Conservation (phyloP, 2,113 vertebrate species). For the Stictonetta naevosa region DNA sequence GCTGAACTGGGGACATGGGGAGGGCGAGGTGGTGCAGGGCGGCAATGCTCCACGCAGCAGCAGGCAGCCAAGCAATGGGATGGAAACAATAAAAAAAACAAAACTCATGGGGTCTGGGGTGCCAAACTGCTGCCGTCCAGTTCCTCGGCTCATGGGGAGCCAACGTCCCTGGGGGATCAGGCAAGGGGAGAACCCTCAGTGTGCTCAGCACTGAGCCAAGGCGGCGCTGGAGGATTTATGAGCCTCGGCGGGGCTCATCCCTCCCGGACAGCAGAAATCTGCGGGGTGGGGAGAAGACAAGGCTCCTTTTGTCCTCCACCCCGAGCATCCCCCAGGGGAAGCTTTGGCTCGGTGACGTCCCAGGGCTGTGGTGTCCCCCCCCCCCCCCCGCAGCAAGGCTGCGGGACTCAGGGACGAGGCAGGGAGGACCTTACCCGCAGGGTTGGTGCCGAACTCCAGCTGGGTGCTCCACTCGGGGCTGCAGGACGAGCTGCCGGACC, state of each 20-base stretch:
- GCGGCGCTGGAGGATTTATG: not conserved
- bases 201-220: not conserved
- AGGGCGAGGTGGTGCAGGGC: not conserved
- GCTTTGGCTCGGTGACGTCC: not conserved
- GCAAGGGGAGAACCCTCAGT: not conserved
- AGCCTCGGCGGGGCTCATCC: not conserved
- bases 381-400: not conserved
- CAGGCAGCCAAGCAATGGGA: not conserved
- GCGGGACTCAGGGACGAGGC: fast-evolving
- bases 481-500: conserved; percentile 91
- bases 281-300: not conserved
- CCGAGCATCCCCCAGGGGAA: fast-evolving
- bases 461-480: conserved; percentile 95
- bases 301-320: not conserved
- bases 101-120: not conserved
- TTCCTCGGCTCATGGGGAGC: not conserved
- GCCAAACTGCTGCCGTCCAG: not conserved
- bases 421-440: conserved; percentile 80
- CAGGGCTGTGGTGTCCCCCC: fast-evolving
- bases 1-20: not conserved
- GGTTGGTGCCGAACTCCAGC: conserved; percentile 86
- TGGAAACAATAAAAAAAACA: fast-evolving
- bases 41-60: fast-evolving
- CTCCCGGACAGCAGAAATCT: not conserved
- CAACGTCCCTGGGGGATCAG: not conserved